Percentiles rank a stretch among this genome's conserved stretches.
Conservation (phyloP, 2,888 invertebrate genomes). For the Protonemura montana region DNA sequence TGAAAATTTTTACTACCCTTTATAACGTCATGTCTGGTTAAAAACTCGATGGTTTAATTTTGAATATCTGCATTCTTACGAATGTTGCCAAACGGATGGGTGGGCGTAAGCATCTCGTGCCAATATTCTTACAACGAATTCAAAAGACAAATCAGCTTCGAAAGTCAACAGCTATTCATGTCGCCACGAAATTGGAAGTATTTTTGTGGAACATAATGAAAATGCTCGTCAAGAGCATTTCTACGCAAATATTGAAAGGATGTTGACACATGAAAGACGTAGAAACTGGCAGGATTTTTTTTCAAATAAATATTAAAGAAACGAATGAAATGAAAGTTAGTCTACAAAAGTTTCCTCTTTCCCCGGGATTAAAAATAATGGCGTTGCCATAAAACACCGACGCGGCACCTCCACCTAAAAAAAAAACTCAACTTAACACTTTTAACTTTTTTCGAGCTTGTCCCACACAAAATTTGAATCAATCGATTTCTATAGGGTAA, state of each 20-base stretch:
- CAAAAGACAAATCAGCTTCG: background rate
- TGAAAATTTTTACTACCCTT: no score
- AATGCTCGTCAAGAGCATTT: background rate
- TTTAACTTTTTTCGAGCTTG: background rate
- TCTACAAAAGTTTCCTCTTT: background rate
- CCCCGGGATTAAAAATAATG: background rate
- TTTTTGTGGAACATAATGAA: background rate
- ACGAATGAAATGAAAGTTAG: background rate
- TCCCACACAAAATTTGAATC: background rate
- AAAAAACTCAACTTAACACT: background rate
- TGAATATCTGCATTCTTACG: background rate
- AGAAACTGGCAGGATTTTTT: background rate
- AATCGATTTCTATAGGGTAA: background rate
- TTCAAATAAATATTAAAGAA: background rate
- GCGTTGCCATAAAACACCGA: background rate
- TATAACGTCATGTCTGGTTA: background rate
- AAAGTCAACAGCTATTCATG: background rate
- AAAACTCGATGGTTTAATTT: background rate
- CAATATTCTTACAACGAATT: background rate
- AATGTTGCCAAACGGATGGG: background rate
- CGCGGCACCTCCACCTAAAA: background rate
- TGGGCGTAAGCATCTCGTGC: background rate
- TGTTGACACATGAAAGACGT: background rate
- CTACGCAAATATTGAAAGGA: background rate
- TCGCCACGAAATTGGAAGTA: background rate